Percentiles rank a stretch among this genome's conserved stretches.
These are phyloP conservation scores for Druceiella hillmani DNA, from an alignment of 2,888 invertebrate species.

Conservation along the genomic window DNA sequence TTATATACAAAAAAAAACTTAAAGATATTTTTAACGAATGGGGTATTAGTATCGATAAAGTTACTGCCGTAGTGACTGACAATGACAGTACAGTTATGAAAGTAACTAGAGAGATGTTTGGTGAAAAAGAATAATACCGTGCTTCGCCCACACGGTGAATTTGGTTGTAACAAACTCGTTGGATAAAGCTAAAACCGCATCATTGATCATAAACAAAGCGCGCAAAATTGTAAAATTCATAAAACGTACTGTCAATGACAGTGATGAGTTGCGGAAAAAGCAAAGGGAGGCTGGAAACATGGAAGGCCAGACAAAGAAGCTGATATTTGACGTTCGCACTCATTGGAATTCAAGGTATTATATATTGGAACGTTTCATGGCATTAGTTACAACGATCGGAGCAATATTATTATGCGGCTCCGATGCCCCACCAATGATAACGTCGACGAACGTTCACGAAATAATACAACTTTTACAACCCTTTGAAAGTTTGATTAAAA, in stretches of 20 bases:
- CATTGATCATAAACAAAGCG: slow-evolving; percentile 10
- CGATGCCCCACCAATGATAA: slow-evolving; percentile 18
- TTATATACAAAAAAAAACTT: too few species aligned
- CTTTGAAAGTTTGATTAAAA: slow-evolving; percentile 21
- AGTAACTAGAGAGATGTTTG: too few species aligned
- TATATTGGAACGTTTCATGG: slow-evolving; percentile 18
- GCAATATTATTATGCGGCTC: slow-evolving; percentile 18
- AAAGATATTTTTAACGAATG: too few species aligned
- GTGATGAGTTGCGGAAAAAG: slow-evolving; percentile 8
- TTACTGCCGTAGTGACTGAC: too few species aligned
- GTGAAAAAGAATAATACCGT: too few species aligned
- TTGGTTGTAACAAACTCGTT: slow-evolving; percentile 6
- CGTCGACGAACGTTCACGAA: slow-evolving; percentile 10
- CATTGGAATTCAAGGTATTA: slow-evolving; percentile 16
- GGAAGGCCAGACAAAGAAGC: slow-evolving; percentile 13
- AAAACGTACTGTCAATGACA: slow-evolving; percentile 10
- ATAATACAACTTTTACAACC: slow-evolving; percentile 17
- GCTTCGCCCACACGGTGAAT: slow-evolving; percentile 16
- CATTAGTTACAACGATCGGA: slow-evolving; percentile 13
- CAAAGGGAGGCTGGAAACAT: slow-evolving; percentile 5
- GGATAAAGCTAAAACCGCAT: slow-evolving; percentile 1
- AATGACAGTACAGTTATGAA: too few species aligned
- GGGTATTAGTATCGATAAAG: too few species aligned
- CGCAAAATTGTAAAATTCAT: slow-evolving; percentile 15
- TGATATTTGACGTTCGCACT: slow-evolving; percentile 17